phyloP scores from a whole-genome alignment of 2,797 vertebrate genomes.

The Takifugu ocellatus region DNA sequence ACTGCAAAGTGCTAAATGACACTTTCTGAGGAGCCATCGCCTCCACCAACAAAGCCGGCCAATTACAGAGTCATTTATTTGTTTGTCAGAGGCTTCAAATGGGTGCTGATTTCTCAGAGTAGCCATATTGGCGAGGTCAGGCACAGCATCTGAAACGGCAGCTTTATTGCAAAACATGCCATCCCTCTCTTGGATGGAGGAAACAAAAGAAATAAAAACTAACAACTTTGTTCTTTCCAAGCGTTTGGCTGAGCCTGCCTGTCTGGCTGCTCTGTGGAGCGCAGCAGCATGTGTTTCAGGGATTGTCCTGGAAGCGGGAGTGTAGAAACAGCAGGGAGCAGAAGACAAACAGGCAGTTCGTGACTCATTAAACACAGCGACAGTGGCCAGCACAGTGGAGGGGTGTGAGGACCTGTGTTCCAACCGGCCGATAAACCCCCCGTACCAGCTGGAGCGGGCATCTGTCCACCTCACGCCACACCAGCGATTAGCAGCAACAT shows the following conservation, averaged over 20 bases:
- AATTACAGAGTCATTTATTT: conserved; percentile 97
- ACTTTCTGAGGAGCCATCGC: conserved; percentile 90
- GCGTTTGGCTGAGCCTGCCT: conserved; percentile 89
- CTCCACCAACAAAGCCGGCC: conserved; percentile 95
- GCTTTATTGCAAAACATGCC: conserved; percentile 87
- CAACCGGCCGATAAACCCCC: conserved; percentile 98
- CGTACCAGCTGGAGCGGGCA: conserved; percentile 99
- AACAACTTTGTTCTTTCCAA: conserved; percentile 93
- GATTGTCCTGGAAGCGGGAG: conserved; percentile 99
- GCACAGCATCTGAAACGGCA: conserved; percentile 89
- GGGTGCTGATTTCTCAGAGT: conserved; percentile 92
- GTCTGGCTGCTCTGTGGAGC: conserved; percentile 92
- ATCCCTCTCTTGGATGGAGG: conserved; percentile 76
- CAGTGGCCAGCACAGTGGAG: conserved; percentile 98
- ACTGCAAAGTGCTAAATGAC: conserved; percentile 94
- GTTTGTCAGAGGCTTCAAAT: conserved; percentile 97
- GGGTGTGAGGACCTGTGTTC: conserved; percentile 96
- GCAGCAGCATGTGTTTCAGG: conserved; percentile 99
- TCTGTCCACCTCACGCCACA: conserved; percentile 89
- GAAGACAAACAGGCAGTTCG: conserved; percentile 99
- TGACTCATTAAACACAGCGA: conserved; percentile 99
- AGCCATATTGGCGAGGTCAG: conserved; percentile 99
- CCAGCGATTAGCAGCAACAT: conserved; percentile 94
- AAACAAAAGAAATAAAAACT: conserved; percentile 71
- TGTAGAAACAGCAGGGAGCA: conserved; percentile 99